phyloP scores from a whole-genome alignment of 2,113 vertebrate species.

The Erythrocercus mccallii region DNA sequence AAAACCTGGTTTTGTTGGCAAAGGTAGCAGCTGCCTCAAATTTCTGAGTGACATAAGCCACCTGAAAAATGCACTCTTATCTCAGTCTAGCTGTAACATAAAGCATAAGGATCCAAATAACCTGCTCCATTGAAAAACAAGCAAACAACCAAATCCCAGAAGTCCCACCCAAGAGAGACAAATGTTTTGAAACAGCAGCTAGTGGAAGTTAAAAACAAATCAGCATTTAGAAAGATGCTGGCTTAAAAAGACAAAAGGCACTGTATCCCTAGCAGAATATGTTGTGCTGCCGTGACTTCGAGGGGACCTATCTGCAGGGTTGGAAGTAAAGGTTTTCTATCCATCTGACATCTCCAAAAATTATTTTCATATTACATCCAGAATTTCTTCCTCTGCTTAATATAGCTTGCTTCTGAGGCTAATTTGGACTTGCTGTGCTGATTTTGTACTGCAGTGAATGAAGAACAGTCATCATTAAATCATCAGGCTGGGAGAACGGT shows the following conservation, averaged over 20 bases:
- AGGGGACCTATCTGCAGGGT: background rate
- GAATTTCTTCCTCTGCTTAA: background rate
- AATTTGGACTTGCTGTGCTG: background rate
- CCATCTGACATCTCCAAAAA: background rate
- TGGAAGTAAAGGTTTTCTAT: background rate
- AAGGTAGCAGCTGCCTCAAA: background rate
- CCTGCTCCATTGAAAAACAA: background rate
- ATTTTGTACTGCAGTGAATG: background rate
- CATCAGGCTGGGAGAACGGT: background rate
- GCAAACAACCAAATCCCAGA: background rate
- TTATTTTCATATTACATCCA: background rate
- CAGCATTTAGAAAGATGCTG: background rate
- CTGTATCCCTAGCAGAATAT: background rate
- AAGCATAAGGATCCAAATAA: background rate
- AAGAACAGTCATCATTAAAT: background rate
- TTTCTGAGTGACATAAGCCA: background rate
- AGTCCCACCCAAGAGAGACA: background rate
- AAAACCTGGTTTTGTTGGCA: background rate
- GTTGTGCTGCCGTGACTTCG: background rate
- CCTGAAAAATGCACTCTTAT: background rate
- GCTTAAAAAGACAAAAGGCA: background rate
- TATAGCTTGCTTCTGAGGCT: background rate
- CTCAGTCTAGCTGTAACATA: background rate
- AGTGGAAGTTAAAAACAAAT: background rate
- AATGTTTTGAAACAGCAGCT: background rate